Evolutionary conservation across 2,113 vertebrate genomes (phyloP), one percentile per base, ranked within the genome.

Genomic region (Notechis scutatus): DNA sequence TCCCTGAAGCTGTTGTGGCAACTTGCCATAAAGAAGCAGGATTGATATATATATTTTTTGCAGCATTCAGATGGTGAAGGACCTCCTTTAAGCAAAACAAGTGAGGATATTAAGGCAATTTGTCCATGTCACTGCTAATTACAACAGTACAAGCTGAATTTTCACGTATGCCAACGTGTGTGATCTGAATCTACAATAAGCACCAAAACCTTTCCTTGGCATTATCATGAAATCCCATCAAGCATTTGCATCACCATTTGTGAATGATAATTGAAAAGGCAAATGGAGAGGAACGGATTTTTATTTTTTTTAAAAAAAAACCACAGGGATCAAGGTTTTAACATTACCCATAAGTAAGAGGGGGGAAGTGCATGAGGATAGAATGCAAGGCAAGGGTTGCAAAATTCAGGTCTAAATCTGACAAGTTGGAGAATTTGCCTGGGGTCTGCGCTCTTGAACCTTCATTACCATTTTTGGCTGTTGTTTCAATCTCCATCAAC

Each of bases 51-150:
- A 55, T 55, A 55, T 55, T 1, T 57, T 24, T 97, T 94, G 96
- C 96, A 96, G 97, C 97, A 97, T 98, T 98, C 97, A 96, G 94
- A 96, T 95, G 96, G 94, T 97, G 95, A 96, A 96, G 95, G 91
- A 96, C 94, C 94, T 91, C 90, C 90, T 86, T 92, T 96, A 88
- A 95, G 95, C 95, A 95, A 95, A 56, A 94, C 89, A 59, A 97
- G 93, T 90, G 96, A 95, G 95, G 94, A 47, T 95, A 94, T 97
- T 97, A 96, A 97, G 95, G 94, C 94, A 97, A 96, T 94, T 96
- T 98, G 96, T 94, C 94, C 64, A 0, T 96, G 96, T 94, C 95
- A 95, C 95, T 95, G 94, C 95, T 98, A 97, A 98, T 98, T 97
- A 97, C 93, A 92, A 93, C 93, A 95, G 95, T 95, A 96, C 96